Conservation (phyloP, 2,888 invertebrate genomes). For the Machimus atricapillus region DNA sequence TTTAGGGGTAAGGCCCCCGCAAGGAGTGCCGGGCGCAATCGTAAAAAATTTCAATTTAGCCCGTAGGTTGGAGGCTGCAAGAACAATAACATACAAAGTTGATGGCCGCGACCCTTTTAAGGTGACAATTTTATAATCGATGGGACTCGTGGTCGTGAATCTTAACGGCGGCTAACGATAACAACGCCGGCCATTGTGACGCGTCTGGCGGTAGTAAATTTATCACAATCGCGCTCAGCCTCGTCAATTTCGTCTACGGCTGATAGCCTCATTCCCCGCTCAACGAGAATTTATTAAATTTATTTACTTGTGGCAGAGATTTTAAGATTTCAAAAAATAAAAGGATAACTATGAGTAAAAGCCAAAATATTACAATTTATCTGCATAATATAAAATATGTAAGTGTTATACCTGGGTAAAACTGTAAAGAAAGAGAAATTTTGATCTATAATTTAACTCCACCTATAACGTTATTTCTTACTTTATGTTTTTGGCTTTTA, state of each 20-base stretch:
- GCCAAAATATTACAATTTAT: background rate
- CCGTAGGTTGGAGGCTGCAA: constrained; percentile 29
- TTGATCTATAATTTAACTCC: too few species aligned
- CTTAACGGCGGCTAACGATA: constrained; percentile 14
- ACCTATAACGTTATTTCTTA: too few species aligned
- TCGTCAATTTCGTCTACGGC: background rate
- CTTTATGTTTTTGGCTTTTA: too few species aligned
- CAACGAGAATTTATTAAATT: background rate
- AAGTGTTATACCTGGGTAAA: too few species aligned
- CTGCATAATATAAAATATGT: background rate
- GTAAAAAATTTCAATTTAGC: constrained; percentile 18
- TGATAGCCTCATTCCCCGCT: background rate
- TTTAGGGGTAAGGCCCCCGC: constrained; percentile 24
- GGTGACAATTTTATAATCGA: constrained; percentile 40
- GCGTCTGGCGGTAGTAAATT: constrained; percentile 1
- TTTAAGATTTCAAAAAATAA: background rate
- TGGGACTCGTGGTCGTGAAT: constrained; percentile 15
- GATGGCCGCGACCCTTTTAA: constrained; percentile 41
- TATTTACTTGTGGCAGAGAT: background rate
- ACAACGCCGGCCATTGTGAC: background rate
- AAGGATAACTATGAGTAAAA: background rate
- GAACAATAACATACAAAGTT: constrained; percentile 43
- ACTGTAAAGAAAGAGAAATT: too few species aligned
- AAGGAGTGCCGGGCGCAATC: constrained; percentile 19
- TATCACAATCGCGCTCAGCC: background rate